Conservation (phyloP, 2,113 vertebrate species). For the Crotalus helleri region DNA sequence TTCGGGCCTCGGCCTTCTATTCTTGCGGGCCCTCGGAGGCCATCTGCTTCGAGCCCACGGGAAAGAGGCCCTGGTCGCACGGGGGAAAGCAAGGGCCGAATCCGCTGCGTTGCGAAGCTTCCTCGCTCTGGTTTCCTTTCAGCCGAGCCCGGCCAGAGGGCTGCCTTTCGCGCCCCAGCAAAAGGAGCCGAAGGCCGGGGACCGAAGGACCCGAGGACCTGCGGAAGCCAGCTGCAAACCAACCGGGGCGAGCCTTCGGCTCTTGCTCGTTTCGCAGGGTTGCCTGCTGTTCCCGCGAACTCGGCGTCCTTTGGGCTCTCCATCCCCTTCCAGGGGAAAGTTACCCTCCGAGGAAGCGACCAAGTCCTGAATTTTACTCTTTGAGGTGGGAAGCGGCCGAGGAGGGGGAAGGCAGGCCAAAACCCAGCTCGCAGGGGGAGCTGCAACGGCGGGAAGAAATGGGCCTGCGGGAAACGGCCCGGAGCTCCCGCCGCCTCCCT, state of each 20-base stretch:
- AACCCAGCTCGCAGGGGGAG: not conserved
- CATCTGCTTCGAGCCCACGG: not conserved
- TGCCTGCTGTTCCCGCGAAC: not conserved
- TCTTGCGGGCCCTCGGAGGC: not conserved
- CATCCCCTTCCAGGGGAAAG: not conserved
- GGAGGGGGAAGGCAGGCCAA: not conserved
- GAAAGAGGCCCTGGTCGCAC: not conserved
- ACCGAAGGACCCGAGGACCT: not conserved
- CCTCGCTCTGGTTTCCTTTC: not conserved
- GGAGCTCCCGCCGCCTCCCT: not conserved
- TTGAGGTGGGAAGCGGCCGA: not conserved
- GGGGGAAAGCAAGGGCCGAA: not conserved
- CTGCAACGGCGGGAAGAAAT: not conserved
- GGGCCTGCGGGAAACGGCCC: too few relatives aligned
- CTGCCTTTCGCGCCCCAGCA: not conserved
- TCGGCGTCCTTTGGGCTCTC: not conserved
- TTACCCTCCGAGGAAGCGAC: not conserved
- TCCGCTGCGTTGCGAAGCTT: not conserved
- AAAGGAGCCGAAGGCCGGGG: not conserved
- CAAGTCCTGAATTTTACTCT: not conserved
- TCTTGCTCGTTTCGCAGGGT: not conserved
- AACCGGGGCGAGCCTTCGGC: not conserved
- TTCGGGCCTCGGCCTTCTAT: not conserved
- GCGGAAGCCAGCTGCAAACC: not conserved
- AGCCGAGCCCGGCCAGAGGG: not conserved